Base-by-base conservation (phyloP, 2,888 invertebrate genomes). In the Chouioia cunea region DNA sequence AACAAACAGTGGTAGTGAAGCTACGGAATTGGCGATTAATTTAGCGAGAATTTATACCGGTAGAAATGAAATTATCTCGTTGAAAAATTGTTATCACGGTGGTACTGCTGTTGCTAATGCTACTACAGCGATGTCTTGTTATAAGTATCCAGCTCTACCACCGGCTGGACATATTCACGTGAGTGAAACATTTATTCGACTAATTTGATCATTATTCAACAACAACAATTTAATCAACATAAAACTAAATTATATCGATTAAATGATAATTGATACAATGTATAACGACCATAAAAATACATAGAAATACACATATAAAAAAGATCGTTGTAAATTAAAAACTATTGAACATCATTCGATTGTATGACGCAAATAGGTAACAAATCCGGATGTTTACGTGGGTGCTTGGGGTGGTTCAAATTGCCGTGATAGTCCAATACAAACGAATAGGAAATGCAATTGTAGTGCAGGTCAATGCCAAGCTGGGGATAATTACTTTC, bases 1-100 rank as follows among this genome's bases (percentile, higher is more conserved):
- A 78, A 94, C 96, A 0, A 99, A 99, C 86, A 98, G 97, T 80
- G 99, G 99, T 0, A 95, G 97, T 4, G 99, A 99, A 86, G 98
- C 99, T 0, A 99, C 98, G 81, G 99, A 99, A 83, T 87, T 99
- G 70, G 99, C 99, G 0, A 88, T 95, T 76, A 83, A 97, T 43
- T 89, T 99, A 86, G 94, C 97, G 0, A 90, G 97, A 78, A 86
- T 94, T 0, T 91, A 96, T 82, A 97, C 98, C 0, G 92, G 93
- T 0, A 91, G 93, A 80, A 91, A 91, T 79, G 97, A 97, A 77
- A 89, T 97, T 18, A 87, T 99, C 44, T 93, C 96, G 0, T 87
- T 99, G 63, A 92, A 93, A 79, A 97, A 96, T 86, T 90, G 91
- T 73, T 99, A 98, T 86, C 98, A 99, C 81, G 99, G 99, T 6